A percentile compares a stretch with the other conserved stretches of the same genome.
Conservation (phyloP, 2,797 vertebrate species). For the Pseudocheirus occidentalis region DNA sequence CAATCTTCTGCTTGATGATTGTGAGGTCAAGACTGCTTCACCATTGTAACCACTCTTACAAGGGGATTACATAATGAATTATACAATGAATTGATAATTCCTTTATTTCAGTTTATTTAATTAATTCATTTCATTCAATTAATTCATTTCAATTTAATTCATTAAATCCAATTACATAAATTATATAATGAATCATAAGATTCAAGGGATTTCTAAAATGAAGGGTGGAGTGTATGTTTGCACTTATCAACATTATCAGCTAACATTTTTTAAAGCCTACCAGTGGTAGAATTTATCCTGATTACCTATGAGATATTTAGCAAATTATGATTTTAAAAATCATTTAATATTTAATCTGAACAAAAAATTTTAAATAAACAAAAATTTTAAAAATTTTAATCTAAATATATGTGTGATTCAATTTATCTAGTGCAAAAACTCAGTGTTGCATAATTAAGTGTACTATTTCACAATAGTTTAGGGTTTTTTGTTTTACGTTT, state of each 20-base stretch:
- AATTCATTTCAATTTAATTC: no score
- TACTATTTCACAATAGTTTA: background rate
- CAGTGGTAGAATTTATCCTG: background rate
- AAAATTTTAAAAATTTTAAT: background rate
- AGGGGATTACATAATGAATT: background rate
- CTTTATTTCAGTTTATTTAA: no score
- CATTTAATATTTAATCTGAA: background rate
- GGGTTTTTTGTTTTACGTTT: background rate
- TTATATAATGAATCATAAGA: slow-evolving; percentile 12
- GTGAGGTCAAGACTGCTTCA: slow-evolving; percentile 14
- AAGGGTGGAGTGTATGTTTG: slow-evolving; percentile 11
- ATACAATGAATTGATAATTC: no score
- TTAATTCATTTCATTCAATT: no score
- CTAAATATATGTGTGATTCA: background rate
- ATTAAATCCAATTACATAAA: no score
- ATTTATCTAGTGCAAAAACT: background rate
- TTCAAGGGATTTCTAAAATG: slow-evolving; percentile 44
- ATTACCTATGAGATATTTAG: background rate
- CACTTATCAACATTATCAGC: slow-evolving; percentile 10
- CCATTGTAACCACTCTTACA: slow-evolving; percentile 40
- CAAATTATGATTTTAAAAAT: background rate
- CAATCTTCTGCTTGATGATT: slow-evolving; percentile 18
- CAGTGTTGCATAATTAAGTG: background rate
- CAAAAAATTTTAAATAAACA: background rate
- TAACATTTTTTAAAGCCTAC: slow-evolving; percentile 36